These are phyloP conservation scores for Acanthisitta chloris DNA, from an alignment of 2,113 vertebrate species.

Conservation along the genomic window DNA sequence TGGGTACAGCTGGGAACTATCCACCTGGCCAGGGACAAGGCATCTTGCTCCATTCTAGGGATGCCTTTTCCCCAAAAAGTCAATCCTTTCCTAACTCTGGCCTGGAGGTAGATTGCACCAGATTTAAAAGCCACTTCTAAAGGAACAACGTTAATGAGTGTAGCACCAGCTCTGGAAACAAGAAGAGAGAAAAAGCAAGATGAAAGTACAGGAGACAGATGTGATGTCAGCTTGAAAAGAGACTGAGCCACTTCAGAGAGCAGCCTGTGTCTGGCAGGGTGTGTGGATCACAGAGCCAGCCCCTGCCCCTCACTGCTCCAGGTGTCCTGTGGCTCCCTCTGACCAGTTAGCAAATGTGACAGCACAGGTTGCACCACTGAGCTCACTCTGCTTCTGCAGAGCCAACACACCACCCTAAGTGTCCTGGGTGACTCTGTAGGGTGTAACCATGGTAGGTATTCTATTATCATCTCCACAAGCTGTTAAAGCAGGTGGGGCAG, in stretches of 20 bases:
- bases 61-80: neutral
- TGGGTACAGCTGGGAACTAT: neutral
- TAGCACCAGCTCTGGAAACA: neutral
- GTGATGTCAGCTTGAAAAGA: neutral
- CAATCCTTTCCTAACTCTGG: neutral
- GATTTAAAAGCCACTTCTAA: neutral
- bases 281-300: neutral
- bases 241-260: neutral
- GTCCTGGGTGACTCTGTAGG: no score
- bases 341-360: fast-evolving
- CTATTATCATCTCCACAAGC: no score
- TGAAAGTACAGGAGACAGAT: neutral
- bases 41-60: neutral
- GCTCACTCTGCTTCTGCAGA: neutral
- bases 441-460: no score
- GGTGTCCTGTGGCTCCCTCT: neutral
- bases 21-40: neutral
- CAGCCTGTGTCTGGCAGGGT: neutral
- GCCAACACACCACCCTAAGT: neutral
- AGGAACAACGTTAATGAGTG: neutral
- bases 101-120: neutral
- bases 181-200: neutral
- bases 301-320: neutral
- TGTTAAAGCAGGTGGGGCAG: no score
- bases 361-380: neutral